Percentiles rank a stretch among this genome's conserved stretches.
phyloP scores from a whole-genome alignment of 2,113 vertebrate genomes.

The Xiphophorus maculatus region DNA sequence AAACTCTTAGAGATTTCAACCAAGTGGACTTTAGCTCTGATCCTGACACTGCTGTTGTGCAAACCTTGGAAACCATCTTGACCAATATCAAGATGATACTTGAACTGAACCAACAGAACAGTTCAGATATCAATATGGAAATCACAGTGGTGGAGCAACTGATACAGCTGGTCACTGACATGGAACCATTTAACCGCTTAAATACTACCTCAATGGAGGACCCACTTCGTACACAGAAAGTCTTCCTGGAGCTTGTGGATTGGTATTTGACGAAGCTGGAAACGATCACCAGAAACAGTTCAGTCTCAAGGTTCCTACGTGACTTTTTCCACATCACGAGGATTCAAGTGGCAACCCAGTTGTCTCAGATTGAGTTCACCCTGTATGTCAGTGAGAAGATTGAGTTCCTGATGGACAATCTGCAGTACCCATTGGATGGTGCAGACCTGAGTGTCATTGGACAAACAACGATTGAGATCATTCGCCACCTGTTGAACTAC shows the following conservation, averaged over 20 bases:
- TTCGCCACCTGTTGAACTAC: conserved; percentile 37
- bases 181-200: conserved; percentile 39
- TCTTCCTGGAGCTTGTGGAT: conserved; percentile 57
- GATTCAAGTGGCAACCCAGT: conserved; percentile 59
- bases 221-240: conserved; percentile 32
- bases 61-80: conserved; percentile 52
- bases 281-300: conserved; percentile 64
- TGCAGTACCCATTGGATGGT: conserved; percentile 65
- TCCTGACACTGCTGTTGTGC: conserved; percentile 25
- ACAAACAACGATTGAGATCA: conserved; percentile 43
- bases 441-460: conserved; percentile 60
- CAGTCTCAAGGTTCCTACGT: conserved; percentile 49
- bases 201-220: conserved; percentile 53
- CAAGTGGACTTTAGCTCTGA: conserved; percentile 28
- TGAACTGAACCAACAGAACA: conserved; percentile 50
- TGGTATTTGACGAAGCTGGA: conserved; percentile 77
- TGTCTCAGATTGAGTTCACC: conserved; percentile 62
- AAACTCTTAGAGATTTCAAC: conserved; percentile 37
- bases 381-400: conserved; percentile 54
- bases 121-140: conserved; percentile 67
- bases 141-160: conserved; percentile 70
- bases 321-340: conserved; percentile 62
- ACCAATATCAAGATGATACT: conserved; percentile 66
- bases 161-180: conserved; percentile 49
- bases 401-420: conserved; percentile 33